These are phyloP conservation scores for Cheilosia soror DNA, from an alignment of 2,888 invertebrate species.

Conservation along the genomic window DNA sequence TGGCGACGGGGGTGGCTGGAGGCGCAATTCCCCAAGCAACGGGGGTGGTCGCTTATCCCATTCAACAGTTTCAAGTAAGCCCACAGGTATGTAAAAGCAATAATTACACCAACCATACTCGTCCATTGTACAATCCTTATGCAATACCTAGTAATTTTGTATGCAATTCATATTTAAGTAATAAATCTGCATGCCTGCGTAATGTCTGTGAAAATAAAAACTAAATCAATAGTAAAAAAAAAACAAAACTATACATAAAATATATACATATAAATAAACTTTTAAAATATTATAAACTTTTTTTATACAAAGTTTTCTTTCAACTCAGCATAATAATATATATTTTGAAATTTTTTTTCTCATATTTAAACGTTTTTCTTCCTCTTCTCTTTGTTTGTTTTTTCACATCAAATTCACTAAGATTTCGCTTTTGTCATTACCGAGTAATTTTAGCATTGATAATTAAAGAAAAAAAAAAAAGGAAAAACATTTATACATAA, in stretches of 20 bases:
- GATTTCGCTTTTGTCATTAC: constrained; percentile 75
- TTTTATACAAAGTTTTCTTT: constrained; percentile 31
- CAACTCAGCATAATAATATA: constrained; percentile 58
- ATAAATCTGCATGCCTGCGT: constrained; percentile 74
- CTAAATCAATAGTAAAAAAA: constrained; percentile 32
- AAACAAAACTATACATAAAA: constrained; percentile 16
- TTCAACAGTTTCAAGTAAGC: constrained; percentile 95
- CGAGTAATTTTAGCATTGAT: constrained; percentile 72
- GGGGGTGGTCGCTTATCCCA: constrained; percentile 94
- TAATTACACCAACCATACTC: constrained; percentile 69
- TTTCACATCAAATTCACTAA: constrained; percentile 69
- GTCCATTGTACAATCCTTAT: constrained; percentile 74
- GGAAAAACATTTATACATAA: constrained; percentile 53
- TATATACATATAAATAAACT: constrained; percentile 8
- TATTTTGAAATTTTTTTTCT: constrained; percentile 67
- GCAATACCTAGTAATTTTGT: constrained; percentile 75
- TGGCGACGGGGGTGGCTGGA: constrained; percentile 88
- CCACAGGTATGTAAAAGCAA: constrained; percentile 83
- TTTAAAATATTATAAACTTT: constrained; percentile 14
- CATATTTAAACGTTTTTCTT: constrained; percentile 73
- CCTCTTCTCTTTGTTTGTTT: constrained; percentile 69
- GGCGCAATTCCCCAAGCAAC: constrained; percentile 90
- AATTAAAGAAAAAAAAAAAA: constrained; percentile 52
- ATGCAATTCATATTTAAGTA: constrained; percentile 73
- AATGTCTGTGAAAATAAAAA: constrained; percentile 67